phyloP scores from a whole-genome alignment of 2,113 vertebrate genomes.

The Passerina amoena region DNA sequence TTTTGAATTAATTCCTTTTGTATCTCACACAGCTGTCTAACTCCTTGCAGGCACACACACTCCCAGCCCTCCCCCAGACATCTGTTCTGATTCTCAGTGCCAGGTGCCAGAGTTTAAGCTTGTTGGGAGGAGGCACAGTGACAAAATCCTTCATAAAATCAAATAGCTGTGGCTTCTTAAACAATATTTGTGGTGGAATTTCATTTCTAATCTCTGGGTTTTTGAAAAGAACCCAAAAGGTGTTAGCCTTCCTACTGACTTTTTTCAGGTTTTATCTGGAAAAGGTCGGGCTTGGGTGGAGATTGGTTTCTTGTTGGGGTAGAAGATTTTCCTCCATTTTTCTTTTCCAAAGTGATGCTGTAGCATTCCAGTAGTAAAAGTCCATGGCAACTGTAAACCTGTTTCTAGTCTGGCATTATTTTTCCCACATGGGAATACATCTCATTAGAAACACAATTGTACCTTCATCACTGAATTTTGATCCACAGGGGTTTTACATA shows the following conservation, averaged over 20 bases:
- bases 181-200: neutral
- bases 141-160: neutral
- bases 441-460: neutral
- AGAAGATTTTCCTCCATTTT: neutral
- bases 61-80: neutral
- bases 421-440: neutral
- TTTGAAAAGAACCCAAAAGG: neutral
- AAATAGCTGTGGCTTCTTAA: neutral
- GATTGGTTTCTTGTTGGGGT: neutral
- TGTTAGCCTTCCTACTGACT: neutral
- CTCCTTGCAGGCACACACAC: neutral
- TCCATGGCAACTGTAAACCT: neutral
- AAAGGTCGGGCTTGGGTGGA: neutral
- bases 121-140: neutral
- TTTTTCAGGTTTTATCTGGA: neutral
- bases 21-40: conserved; percentile 1
- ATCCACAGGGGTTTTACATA: neutral
- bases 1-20: conserved; percentile 6
- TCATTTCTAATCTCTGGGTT: neutral
- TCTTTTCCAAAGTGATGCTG: neutral
- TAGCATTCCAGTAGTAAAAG: neutral
- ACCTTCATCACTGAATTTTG: neutral
- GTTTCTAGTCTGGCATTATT: neutral
- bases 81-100: conserved; percentile 10
- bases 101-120: conserved; percentile 1